phyloP scores from a whole-genome alignment of 2,888 invertebrate species.

The Cacoxenus indagator region DNA sequence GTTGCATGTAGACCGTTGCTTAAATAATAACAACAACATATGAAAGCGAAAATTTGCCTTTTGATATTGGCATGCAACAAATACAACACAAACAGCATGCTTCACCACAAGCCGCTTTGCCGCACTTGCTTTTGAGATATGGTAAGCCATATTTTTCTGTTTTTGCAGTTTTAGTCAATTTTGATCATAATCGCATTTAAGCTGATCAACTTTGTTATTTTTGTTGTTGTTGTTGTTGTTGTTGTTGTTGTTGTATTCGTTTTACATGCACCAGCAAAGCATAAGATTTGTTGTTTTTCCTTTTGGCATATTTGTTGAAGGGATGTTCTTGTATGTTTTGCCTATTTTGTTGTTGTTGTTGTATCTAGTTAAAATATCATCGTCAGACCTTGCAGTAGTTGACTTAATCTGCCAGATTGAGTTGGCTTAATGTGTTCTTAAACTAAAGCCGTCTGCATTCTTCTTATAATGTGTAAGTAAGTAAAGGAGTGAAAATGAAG shows the following conservation, averaged over 20 bases:
- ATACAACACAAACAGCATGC: background rate
- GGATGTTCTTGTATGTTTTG: background rate
- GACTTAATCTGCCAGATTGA: constrained; percentile 19
- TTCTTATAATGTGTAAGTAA: background rate
- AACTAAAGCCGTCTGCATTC: background rate
- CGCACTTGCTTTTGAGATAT: constrained; percentile 17
- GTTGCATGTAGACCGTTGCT: constrained; percentile 34
- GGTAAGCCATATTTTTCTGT: constrained; percentile 35
- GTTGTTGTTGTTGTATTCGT: background rate
- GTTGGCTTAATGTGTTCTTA: background rate
- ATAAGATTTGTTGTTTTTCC: background rate
- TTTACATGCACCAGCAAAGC: background rate
- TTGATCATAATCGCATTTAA: constrained; percentile 53
- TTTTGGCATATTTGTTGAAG: constrained; percentile 11
- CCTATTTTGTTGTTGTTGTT: constrained; percentile 4
- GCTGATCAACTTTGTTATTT: constrained; percentile 17
- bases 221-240: constrained; percentile 2
- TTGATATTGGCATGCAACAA: constrained; percentile 45
- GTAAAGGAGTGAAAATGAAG: background rate
- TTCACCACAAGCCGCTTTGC: constrained; percentile 1
- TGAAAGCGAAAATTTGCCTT: constrained; percentile 46
- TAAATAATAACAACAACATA: background rate
- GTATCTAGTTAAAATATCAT: background rate
- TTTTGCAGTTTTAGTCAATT: constrained; percentile 52
- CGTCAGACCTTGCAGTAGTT: background rate